A percentile compares a stretch with the other conserved stretches of the same genome.
Evolutionary conservation across 92 coral and sea anemone genomes (phyloP).

Genomic region (Epizoanthus illoricatus): DNA sequence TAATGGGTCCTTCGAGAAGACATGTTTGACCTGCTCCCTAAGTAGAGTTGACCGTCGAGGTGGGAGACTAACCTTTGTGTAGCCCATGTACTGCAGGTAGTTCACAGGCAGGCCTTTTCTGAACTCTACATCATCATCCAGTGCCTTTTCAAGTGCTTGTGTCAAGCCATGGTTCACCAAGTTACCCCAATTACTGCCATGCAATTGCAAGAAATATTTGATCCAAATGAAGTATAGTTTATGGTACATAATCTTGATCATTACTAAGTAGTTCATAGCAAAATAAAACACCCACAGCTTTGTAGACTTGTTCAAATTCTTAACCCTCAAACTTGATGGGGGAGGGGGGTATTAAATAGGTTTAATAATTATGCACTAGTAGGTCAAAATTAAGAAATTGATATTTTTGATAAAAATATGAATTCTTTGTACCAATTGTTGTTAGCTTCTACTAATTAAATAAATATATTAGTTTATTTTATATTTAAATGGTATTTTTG

Average conservation of each 20-base stretch:
- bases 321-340: no score
- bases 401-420: no score
- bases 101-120: conserved; percentile 84
- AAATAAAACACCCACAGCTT: conserved; percentile 1
- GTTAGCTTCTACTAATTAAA: no score
- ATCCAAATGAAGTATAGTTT: neutral
- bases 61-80: conserved; percentile 48
- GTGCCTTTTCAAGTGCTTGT: conserved; percentile 83
- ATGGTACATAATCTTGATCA: neutral
- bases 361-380: no score
- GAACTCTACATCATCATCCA: conserved; percentile 80
- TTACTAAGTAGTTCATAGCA: neutral
- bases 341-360: no score
- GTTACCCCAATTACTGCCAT: conserved; percentile 79
- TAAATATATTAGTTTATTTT: no score
- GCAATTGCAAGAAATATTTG: neutral
- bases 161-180: conserved; percentile 62
- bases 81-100: conserved; percentile 69
- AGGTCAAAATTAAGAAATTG: no score
- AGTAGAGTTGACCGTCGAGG: no score
- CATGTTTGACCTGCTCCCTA: no score
- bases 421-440: no score
- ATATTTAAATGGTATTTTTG: no score
- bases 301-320: neutral
- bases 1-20: neutral